Evolutionary conservation across 1,140 invertebrate genomes (phyloP).

Genomic region (Trichogramma pretiosum): DNA sequence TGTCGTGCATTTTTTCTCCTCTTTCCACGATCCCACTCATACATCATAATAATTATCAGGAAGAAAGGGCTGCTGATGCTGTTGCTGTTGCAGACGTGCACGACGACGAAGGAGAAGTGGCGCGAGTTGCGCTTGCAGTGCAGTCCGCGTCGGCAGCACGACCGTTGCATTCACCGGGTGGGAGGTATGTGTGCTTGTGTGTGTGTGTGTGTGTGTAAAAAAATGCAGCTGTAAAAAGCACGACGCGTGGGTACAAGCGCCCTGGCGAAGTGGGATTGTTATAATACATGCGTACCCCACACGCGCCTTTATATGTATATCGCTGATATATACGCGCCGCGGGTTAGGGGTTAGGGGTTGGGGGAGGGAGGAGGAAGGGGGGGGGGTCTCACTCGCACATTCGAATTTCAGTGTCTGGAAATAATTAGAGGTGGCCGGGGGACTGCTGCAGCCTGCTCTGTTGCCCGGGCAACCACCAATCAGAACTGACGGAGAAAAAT

Average conservation of each 20-base stretch:
- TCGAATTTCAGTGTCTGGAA: constrained; percentile 50
- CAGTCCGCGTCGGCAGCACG: too few relatives aligned
- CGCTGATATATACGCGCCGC: too few relatives aligned
- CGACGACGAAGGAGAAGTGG: background rate
- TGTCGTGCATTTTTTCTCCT: constrained; percentile 3
- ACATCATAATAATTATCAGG: too few relatives aligned
- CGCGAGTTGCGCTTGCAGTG: background rate
- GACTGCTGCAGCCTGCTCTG: too few relatives aligned
- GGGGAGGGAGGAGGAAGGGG: constrained; percentile 8
- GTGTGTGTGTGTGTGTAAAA: background rate
- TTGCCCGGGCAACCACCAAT: constrained; percentile 49
- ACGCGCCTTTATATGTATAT: too few relatives aligned
- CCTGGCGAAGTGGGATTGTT: background rate
- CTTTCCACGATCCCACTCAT: background rate
- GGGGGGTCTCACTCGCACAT: too few relatives aligned
- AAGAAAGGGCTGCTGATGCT: too few relatives aligned
- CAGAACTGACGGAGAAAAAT: constrained; percentile 45
- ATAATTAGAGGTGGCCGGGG: constrained; percentile 46
- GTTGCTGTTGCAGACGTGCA: background rate
- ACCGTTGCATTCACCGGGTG: too few relatives aligned
- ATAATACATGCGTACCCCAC: background rate
- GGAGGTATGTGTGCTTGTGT: constrained; percentile 3
- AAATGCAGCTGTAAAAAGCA: background rate
- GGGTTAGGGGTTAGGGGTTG: too few relatives aligned
- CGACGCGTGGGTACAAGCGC: background rate